Evolutionary conservation across 2,113 vertebrate species (phyloP), one percentile per base, ranked within the genome.

Genomic region (Origma solitaria): DNA sequence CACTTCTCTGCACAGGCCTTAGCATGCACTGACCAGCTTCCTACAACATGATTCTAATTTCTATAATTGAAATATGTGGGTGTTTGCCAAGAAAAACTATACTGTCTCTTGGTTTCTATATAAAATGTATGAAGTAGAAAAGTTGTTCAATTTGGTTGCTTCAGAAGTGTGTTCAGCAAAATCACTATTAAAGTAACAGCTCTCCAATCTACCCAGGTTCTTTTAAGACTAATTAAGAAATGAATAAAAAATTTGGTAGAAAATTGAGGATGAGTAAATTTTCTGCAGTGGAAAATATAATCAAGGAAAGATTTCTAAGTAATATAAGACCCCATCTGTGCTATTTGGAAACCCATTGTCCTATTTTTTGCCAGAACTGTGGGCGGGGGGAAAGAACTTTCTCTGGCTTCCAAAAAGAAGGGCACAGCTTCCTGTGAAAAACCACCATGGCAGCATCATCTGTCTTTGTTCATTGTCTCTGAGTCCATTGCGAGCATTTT

Each of bases 401-500:
- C 30, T 57, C 25, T 31, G 17, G 25, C 35, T 64, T 42, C 57
- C 57, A 42, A 35, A 54, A 47, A 47, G 30, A 72, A 42, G 14
- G 35, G 3, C 12, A 7, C 31, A 17, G 15, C 15, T 81, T 81
- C 22, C 27, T 15, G 13, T 27, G 20, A n/a, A 72, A 72, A 64
- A 44, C 4, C 8, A 31, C 18, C 0, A 0, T 50, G 25, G 35
- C 27, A 27, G 14, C 18, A 64, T 19, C 27, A 49, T 57, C 31
- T 44, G 22, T 25, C 50, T 12, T 20, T 37, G 7, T 7, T 80
- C 25, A 57, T 42, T 73, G 12, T 33, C 27, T 33, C 13, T 2
- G 6, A 18, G 15, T 49, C 33, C 7, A 10, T 11, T 1, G 0
- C 22, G 42, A 57, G 35, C 25, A 28, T 37, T 65, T 81, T 51